These are phyloP conservation scores for Eudasyphora cyanicolor DNA, from an alignment of 2,888 invertebrate species.

Conservation along the genomic window DNA sequence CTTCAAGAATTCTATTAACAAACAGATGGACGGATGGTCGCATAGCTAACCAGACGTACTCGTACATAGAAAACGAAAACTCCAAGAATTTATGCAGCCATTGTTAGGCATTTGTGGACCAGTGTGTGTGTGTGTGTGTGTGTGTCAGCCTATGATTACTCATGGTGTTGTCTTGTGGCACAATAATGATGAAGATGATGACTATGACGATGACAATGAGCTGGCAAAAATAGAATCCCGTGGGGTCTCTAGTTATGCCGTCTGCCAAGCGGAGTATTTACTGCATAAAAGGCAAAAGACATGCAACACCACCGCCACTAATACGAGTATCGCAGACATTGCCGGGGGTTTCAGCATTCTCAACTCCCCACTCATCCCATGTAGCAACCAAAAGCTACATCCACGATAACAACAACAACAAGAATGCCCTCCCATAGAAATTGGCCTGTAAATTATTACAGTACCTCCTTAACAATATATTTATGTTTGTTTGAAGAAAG, in stretches of 20 bases:
- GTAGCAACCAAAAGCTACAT: too few species aligned
- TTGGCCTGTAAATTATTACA: slow-evolving; percentile 29
- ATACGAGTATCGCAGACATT: not conserved
- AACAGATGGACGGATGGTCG: slow-evolving; percentile 2
- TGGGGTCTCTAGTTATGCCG: slow-evolving; percentile 14
- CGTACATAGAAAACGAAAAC: not conserved
- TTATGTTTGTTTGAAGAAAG: not conserved
- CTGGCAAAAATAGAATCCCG: not conserved
- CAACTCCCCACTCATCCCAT: not conserved
- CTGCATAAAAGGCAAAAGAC: not conserved
- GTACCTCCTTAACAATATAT: slow-evolving; percentile 42
- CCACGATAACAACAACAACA: not conserved
- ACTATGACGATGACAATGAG: not conserved
- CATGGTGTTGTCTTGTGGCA: slow-evolving; percentile 3
- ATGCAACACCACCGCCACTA: too few species aligned
- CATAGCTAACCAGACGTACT: not conserved
- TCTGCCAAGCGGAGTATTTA: not conserved
- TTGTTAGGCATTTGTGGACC: too few species aligned
- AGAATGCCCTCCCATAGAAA: not conserved
- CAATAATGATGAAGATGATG: too few species aligned
- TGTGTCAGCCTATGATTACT: slow-evolving; percentile 6
- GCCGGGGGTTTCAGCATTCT: not conserved
- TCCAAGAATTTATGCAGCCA: not conserved
- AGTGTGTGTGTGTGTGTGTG: not conserved
- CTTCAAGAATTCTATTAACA: slow-evolving; percentile 1